A percentile compares a stretch with the other conserved stretches of the same genome.
These are phyloP conservation scores for Puma concolor DNA, from an alignment of 2,113 vertebrate species.

Conservation along the genomic window DNA sequence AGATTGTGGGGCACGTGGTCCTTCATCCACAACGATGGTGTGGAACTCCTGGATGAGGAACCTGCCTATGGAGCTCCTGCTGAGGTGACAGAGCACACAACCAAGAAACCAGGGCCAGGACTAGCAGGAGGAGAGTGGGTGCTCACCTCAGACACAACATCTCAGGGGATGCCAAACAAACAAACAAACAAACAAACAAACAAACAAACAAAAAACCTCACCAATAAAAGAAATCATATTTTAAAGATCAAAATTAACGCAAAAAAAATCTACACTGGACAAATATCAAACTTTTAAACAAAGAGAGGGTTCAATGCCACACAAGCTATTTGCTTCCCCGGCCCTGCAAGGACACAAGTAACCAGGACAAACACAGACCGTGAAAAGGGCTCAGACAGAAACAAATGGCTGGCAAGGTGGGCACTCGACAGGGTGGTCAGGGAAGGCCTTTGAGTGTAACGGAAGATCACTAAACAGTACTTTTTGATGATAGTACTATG, in stretches of 20 bases:
- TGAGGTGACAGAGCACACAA: neutral
- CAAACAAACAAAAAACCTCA: neutral
- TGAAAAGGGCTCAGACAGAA: neutral
- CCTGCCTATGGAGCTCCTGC: neutral
- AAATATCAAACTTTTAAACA: neutral
- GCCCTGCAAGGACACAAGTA: neutral
- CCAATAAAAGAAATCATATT: neutral
- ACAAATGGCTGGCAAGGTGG: neutral
- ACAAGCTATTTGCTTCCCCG: neutral
- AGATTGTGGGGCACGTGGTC: neutral
- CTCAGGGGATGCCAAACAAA: neutral
- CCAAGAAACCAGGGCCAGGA: neutral
- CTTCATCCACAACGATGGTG: neutral
- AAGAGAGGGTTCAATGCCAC: neutral
- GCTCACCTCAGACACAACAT: neutral
- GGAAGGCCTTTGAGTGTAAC: neutral
- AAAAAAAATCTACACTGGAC: neutral
- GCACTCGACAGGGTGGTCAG: neutral
- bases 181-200: too few relatives aligned
- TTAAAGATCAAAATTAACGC: neutral
- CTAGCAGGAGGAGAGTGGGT: accelerated
- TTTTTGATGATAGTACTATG: neutral
- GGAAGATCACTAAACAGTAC: neutral
- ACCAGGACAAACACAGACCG: neutral
- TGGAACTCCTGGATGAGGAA: neutral